Base-by-base conservation (phyloP, 2,797 vertebrate genomes). In the Sebastes trivittatus region DNA sequence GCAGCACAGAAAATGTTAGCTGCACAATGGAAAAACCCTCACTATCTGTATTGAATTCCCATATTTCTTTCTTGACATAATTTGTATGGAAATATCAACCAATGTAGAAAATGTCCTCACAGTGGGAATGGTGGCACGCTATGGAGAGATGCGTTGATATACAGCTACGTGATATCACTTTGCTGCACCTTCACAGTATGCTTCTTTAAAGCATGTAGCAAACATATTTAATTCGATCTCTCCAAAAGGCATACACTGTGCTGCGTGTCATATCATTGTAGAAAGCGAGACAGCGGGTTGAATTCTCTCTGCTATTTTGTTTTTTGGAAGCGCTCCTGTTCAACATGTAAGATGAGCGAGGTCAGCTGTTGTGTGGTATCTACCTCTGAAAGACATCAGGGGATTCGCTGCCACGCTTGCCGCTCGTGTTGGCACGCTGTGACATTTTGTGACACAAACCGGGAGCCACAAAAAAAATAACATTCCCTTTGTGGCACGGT, bases 391-490 rank as follows among this genome's bases (percentile, higher is more conserved):
- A 85, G 73, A 80, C 73, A 66, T 68, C 70, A 75, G 64, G 66
- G 65, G 69, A 77, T 68, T 78, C n/a, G 8, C n/a, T 55, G 79
- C 36, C 71, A 64, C 16, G 52, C 70, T 85, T 52, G 38, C 74
- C 2, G 55, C 79, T 58, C 42, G 72, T 22, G 29, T 59, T 80
- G 76, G 80, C 84, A 72, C 80, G 20, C 34, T 60, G 29, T 73
- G 54, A 81, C 56, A 68, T 75, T 88, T 79, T 86, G 62, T 77
- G 78, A 80, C 84, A 85, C 65, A 72, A 86, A 86, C 80, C 64
- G 74, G 61, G 61, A 92, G 77, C 61, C 27, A 32, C 77, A 46
- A 54, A 60, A 63, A 42, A 25, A 55, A 70, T 77, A 74, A 10
- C 14, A 11, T 78, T 82, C 79, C 77, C 82, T 80, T 75, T 81